These are phyloP conservation scores for Caenorhabditis inopinata DNA, from an alignment of 1,140 invertebrate species.

Conservation along the genomic window DNA sequence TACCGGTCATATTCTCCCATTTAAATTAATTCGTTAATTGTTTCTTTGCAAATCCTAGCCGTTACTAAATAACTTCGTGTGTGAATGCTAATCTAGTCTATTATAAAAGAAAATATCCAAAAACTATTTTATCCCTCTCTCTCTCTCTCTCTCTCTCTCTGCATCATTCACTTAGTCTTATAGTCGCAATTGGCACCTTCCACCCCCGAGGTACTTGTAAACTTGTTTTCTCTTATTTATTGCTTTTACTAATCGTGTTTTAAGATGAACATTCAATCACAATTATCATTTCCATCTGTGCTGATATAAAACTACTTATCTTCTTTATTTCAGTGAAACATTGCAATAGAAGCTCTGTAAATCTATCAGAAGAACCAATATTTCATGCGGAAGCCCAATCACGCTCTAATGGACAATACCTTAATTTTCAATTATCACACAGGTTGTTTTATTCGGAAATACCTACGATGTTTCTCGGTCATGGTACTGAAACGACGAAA, in stretches of 20 bases:
- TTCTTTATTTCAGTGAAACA: neutral
- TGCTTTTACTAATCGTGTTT: neutral
- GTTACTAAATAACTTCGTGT: neutral
- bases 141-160: too few relatives aligned
- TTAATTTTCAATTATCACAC: too few relatives aligned
- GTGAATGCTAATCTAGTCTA: constrained; percentile 3
- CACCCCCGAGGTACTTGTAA: neutral
- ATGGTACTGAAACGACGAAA: too few relatives aligned
- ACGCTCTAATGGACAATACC: neutral
- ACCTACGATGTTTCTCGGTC: too few relatives aligned
- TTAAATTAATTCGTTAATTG: neutral
- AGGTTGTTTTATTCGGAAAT: too few relatives aligned
- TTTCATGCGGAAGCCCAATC: too few relatives aligned
- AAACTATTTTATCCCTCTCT: too few relatives aligned
- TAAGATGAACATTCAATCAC: neutral
- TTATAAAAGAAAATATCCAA: neutral
- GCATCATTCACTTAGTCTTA: too few relatives aligned
- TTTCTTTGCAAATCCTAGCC: neutral
- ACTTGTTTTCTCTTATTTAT: neutral
- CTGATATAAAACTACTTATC: constrained; percentile 2
- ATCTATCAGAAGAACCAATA: too few relatives aligned
- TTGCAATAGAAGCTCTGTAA: too few relatives aligned
- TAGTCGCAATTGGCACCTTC: too few relatives aligned
- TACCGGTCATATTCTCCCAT: neutral
- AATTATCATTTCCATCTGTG: constrained; percentile 15